Conservation (phyloP, 2,797 vertebrate species). For the Glyptemys insculpta region DNA sequence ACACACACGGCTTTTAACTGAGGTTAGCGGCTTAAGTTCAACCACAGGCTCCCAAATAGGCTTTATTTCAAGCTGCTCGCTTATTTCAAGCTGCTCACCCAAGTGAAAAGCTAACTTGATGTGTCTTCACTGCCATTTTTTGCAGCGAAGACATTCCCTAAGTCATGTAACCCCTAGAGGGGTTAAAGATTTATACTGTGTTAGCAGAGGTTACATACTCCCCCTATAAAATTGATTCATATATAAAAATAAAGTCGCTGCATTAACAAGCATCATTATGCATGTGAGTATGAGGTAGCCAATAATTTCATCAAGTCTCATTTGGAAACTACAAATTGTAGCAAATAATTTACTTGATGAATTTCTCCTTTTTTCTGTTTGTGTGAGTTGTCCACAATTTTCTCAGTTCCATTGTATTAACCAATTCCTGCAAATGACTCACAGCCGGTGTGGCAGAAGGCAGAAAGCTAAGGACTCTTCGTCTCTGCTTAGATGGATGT, state of each 20-base stretch:
- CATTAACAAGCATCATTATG: background rate
- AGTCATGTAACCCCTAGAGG: background rate
- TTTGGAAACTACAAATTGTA: background rate
- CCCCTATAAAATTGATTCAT: background rate
- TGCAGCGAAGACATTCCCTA: no score
- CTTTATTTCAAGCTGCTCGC: no score
- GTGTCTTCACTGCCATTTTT: no score
- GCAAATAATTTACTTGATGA: background rate
- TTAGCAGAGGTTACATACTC: background rate
- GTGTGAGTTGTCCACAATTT: background rate
- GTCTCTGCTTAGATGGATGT: no score
- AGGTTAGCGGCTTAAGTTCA: no score
- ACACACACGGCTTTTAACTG: no score
- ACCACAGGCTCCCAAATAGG: no score
- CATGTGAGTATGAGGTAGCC: background rate
- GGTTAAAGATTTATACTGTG: background rate
- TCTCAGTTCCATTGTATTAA: background rate
- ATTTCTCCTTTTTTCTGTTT: background rate
- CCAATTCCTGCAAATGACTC: background rate
- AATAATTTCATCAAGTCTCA: background rate
- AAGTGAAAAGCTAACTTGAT: no score
- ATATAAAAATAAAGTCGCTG: accelerated
- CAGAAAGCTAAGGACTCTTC: no score
- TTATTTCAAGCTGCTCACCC: no score
- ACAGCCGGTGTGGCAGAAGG: no score